A percentile compares a stretch with the other conserved stretches of the same genome.
Conservation (phyloP, 2,797 vertebrate genomes). For the Threskiornis aethiopicus region DNA sequence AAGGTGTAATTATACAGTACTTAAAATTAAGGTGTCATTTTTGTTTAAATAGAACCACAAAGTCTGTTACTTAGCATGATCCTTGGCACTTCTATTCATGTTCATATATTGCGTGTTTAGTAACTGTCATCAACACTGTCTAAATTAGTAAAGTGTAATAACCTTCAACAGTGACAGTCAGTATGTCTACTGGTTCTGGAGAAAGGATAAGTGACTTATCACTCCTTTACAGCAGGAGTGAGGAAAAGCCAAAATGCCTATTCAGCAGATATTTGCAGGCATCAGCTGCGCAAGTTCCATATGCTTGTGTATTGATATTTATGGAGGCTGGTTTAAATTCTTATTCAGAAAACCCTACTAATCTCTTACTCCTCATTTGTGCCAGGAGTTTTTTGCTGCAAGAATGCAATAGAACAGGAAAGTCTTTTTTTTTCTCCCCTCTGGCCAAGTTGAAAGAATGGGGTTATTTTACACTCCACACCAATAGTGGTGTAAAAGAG, state of each 20-base stretch:
- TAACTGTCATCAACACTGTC: not conserved
- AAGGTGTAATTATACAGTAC: not conserved
- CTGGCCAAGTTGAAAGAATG: not conserved
- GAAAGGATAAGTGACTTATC: not conserved
- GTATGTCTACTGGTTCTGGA: not conserved
- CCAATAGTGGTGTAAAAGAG: not conserved
- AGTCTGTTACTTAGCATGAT: not conserved
- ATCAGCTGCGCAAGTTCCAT: not conserved
- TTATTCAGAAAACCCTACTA: not conserved
- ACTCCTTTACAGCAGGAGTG: not conserved
- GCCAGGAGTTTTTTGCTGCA: not conserved
- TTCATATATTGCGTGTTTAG: not conserved
- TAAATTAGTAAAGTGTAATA: not conserved
- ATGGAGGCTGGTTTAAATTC: not conserved
- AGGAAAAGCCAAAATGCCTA: not conserved
- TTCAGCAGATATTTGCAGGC: not conserved
- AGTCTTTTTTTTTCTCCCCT: accelerated
- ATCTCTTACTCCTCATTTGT: not conserved
- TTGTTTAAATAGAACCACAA: not conserved
- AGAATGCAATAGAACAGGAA: not conserved
- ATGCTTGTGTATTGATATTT: not conserved
- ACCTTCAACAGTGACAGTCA: not conserved
- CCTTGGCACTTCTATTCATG: not conserved
- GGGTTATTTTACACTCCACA: not conserved
- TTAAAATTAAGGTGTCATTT: not conserved